Evolutionary conservation across 2,113 vertebrate species (phyloP), one percentile per base, ranked within the genome.

Genomic region (Rhinichthys klamathensis): DNA sequence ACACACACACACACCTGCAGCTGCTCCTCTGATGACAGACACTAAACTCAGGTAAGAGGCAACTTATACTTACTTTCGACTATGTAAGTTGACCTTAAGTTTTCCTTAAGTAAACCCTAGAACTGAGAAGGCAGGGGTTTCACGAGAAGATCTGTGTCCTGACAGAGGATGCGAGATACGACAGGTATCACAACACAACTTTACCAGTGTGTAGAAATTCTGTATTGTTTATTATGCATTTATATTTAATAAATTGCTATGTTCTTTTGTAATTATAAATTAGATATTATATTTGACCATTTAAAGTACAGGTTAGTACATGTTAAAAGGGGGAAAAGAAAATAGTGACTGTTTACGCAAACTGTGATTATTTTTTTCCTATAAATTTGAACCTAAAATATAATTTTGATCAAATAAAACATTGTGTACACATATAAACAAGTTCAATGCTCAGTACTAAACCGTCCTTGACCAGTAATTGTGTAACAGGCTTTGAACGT

Each of bases 1-100:
- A 23, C 78, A 87, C 88, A 60, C 86, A 7, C 54, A 23, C 78
- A 87, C 88, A 60, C 86, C 91, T 89, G 88, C 78, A 16, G 89
- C 80, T 41, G 35, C 35, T 82, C 30, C 79, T 63, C 23, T 72
- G 85, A 72, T 91, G 87, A 90, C 32, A 80, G 76, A 81, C 38
- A 15, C 23, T 54, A 60, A 7, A 76, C 58, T 73, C 74, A 84
- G 77, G 85, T 86, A 86, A 84, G 85, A 60, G 35, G 18, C 73
- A 4, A 12, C 32, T 76, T 54, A 54, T 54, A 32, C 27, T 76
- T 76, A 76, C 15, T 76, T 76, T 32, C 32, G 15, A 32, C 46
- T 6, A 12, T 1, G 8, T 18, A 21, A 76, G 7, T 32, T 54
- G 13, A 76, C n/a, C 7, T 51, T 49, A 76, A 54, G 74, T 76